A percentile compares a stretch with the other conserved stretches of the same genome.
phyloP scores from a whole-genome alignment of 2,888 invertebrate genomes.

The Pecten maximus region DNA sequence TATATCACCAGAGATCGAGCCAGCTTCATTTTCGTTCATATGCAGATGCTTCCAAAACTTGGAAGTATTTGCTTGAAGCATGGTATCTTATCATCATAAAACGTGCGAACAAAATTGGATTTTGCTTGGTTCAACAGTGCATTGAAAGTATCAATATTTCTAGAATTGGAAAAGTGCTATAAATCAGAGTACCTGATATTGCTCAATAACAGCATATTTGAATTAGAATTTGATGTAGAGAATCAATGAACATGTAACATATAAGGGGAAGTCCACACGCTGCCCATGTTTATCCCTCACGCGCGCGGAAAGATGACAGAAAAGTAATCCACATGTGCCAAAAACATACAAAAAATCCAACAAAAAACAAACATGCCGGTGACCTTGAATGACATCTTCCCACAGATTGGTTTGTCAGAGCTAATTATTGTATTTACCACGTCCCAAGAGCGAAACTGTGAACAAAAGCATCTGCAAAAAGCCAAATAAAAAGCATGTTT shows the following conservation, averaged over 20 bases:
- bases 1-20: not conserved
- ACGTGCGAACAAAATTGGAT: not conserved
- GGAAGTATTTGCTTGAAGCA: not conserved
- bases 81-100: not conserved
- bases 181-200: not conserved
- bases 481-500: too few species aligned
- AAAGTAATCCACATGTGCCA: too few species aligned
- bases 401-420: too few species aligned
- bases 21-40: not conserved
- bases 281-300: not conserved
- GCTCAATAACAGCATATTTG: not conserved
- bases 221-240: not conserved
- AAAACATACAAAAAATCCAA: too few species aligned
- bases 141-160: not conserved
- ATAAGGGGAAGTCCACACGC: not conserved
- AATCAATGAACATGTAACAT: not conserved
- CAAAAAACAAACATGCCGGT: too few species aligned
- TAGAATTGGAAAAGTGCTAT: not conserved
- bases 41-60: not conserved
- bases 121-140: not conserved
- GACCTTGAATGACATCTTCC: too few species aligned
- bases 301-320: too few species aligned
- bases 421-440: too few species aligned
- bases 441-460: too few species aligned
- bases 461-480: too few species aligned